Percentiles rank a stretch among this genome's conserved stretches.
Evolutionary conservation across 2,113 vertebrate species (phyloP).

Genomic region (Ictidomys tridecemlineatus): DNA sequence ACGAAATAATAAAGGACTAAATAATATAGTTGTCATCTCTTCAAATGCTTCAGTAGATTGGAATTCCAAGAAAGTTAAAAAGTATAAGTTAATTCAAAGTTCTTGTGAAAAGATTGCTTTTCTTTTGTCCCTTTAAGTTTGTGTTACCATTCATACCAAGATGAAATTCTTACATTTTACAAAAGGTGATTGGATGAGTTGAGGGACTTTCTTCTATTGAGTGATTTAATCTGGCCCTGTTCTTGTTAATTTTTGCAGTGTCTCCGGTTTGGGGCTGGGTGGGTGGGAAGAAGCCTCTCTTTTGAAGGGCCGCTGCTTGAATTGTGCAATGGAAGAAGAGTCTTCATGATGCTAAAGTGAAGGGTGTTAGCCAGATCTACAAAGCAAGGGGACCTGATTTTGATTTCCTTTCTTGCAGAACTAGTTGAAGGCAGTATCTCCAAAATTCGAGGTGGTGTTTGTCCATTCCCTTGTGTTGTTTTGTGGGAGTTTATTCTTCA

Average conservation of each 20-base stretch:
- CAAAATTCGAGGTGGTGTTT: neutral
- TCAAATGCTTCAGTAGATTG: constrained; percentile 29
- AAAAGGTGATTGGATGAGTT: neutral
- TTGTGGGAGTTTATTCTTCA: neutral
- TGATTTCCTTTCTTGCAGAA: neutral
- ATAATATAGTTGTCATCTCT: neutral
- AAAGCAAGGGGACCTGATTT: neutral
- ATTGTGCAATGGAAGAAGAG: neutral
- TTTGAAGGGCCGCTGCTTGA: neutral
- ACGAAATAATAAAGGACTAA: neutral
- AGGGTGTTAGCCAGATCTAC: neutral
- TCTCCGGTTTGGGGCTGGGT: neutral
- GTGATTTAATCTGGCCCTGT: neutral
- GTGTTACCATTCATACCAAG: neutral
- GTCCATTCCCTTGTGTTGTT: neutral
- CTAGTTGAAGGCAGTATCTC: neutral
- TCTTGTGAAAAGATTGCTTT: neutral
- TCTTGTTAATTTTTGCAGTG: constrained; percentile 13
- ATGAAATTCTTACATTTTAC: neutral
- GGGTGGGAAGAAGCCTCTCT: neutral
- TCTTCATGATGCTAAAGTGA: neutral
- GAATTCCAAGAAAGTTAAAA: constrained; percentile 41
- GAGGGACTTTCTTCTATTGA: constrained; percentile 11
- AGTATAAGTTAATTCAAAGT: neutral
- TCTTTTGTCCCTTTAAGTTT: constrained; percentile 1